Percentiles rank a stretch among this genome's conserved stretches.
These are phyloP conservation scores for Oryzias woworae DNA, from an alignment of 2,113 vertebrate genomes.

Conservation along the genomic window DNA sequence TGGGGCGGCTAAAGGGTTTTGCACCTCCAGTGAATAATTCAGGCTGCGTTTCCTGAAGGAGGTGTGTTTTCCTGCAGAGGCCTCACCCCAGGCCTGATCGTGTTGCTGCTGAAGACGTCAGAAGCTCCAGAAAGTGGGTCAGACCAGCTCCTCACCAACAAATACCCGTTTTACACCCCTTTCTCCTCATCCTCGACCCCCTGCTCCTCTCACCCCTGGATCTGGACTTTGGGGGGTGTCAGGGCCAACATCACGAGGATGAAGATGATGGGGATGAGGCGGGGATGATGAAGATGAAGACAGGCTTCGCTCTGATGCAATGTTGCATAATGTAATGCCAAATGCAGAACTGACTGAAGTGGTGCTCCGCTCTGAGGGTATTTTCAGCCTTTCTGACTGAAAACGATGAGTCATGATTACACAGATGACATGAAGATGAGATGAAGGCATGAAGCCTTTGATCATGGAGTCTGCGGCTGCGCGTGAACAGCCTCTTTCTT, in stretches of 20 bases:
- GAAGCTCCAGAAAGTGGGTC: slow-evolving; percentile 50
- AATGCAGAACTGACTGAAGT: background rate
- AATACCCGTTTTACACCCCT: background rate
- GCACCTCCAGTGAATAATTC: slow-evolving; percentile 57
- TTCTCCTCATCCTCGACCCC: too few species aligned
- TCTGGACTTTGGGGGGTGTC: slow-evolving; percentile 6
- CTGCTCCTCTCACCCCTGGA: too few species aligned
- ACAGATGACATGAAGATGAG: too few species aligned
- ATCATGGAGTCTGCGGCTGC: slow-evolving; percentile 5
- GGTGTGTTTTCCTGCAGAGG: slow-evolving; percentile 19
- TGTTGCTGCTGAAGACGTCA: slow-evolving; percentile 41
- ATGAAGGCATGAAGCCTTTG: slow-evolving; percentile 14
- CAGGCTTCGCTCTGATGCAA: slow-evolving; percentile 47
- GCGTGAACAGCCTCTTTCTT: too few species aligned
- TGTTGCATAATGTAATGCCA: slow-evolving; percentile 48
- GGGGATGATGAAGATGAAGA: slow-evolving; percentile 16
- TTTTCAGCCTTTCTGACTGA: too few species aligned
- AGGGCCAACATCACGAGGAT: slow-evolving; percentile 2
- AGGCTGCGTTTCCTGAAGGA: slow-evolving; percentile 37
- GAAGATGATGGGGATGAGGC: slow-evolving; percentile 11
- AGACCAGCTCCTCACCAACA: slow-evolving; percentile 36
- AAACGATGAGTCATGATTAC: too few species aligned
- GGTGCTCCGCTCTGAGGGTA: too few species aligned
- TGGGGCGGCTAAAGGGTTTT: slow-evolving; percentile 12
- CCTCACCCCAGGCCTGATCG: slow-evolving; percentile 28